Conservation (phyloP, 2,888 invertebrate species). For the Epinotia nisella region DNA sequence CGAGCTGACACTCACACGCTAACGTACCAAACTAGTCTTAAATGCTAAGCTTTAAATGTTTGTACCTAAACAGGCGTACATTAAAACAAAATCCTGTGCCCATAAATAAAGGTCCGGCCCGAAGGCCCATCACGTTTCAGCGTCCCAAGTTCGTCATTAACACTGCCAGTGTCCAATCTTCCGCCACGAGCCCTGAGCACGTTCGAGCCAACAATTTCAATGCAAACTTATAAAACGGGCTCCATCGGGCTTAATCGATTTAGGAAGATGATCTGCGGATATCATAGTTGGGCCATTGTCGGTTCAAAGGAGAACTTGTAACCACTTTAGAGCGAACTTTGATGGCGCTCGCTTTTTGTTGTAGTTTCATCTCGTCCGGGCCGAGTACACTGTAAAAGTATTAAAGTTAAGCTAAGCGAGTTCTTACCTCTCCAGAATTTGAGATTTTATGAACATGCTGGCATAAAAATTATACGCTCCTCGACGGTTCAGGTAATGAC, state of each 20-base stretch:
- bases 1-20: not conserved
- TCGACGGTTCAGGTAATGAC: not conserved
- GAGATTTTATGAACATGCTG: constrained; percentile 11
- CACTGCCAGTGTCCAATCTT: constrained; percentile 13
- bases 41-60: not conserved
- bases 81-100: not conserved
- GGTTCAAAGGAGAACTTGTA: constrained; percentile 41
- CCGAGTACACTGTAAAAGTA: constrained; percentile 26
- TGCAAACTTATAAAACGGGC: constrained; percentile 37
- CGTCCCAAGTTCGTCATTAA: constrained; percentile 8
- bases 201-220: constrained; percentile 22
- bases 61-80: not conserved
- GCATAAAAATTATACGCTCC: not conserved
- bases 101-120: not conserved
- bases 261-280: constrained; percentile 37
- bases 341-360: constrained; percentile 33
- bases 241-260: constrained; percentile 35
- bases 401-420: constrained; percentile 30
- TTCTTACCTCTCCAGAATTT: not conserved
- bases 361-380: constrained; percentile 19
- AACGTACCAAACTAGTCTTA: not conserved
- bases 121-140: not conserved
- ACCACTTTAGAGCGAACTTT: constrained; percentile 38
- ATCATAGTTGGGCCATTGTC: constrained; percentile 36
- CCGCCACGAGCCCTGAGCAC: constrained; percentile 12